Evolutionary conservation across 2,888 invertebrate species (phyloP), one percentile per base, ranked within the genome.

Genomic region (Neuroscelio doddi): DNA sequence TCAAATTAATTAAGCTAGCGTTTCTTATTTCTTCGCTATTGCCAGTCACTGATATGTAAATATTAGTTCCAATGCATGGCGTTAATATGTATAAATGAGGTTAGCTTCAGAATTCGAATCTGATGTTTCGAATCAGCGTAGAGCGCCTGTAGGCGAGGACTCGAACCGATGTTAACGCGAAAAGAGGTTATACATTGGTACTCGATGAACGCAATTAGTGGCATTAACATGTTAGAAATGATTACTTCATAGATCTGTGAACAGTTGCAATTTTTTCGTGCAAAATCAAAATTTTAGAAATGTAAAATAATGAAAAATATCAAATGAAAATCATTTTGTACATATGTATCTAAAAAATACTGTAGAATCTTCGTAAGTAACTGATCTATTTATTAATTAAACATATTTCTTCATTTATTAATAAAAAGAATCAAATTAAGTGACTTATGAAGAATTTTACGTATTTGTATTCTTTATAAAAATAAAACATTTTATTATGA

Each of bases 31-130:
- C 5, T 21, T 21, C 5, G 21, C 21, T 14, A 51, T 52, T 38
- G 53, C 39, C 64, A 45, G 47, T 26, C 58, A 26, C 51, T 51
- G 50, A 68, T 65, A 67, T 73, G 75, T 73, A 76, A 75, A 76
- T 75, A 75, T 69, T 68, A 71, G 72, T 75, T 67, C 68, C 38
- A 30, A 39, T 57, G 50, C 50, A 50, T 38, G 27, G 30, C 56
- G 29, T 49, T 46, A 59, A 49, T 42, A 45, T 66, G 45, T 49
- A 56, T 58, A 58, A 67, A 70, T 55, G 59, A 61, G 36, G 51
- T 49, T 63, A n/a, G n/a, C n/a, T 56, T 46, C 41, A 29, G 32
- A 39, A 53, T 42, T 42, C 50, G 51, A 42, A 10, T n/a, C n/a
- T n/a, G 45, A 34, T 21, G 17, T 32, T 64, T 38, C 34, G 24